Evolutionary conservation across 2,797 vertebrate species (phyloP), one percentile per base, ranked within the genome.

Genomic region (Coilia nasus): DNA sequence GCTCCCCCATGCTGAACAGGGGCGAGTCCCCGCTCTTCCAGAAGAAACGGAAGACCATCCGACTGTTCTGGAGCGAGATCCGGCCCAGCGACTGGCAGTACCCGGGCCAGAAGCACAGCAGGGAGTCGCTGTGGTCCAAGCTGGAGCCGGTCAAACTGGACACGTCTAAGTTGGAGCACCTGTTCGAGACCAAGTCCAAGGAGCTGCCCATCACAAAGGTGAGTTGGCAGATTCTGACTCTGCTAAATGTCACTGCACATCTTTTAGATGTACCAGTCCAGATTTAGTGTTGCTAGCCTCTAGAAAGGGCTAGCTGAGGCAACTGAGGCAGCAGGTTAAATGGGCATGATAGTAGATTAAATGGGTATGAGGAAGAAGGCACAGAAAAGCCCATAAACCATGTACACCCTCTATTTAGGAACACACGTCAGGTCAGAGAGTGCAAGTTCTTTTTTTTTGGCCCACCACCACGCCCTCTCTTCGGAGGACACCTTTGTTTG

Each of bases 11-110:
- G 91, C 93, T 97, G 88, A 90, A 93, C 87, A 96, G 96, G 92
- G 95, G 95, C 88, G 97, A 97, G 87, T 93, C 92, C n/a, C 97
- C 96, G 15, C 94, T 96, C 86, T 99, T 99, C 93, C 95, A 97
- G 82, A 99, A 99, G 94, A 99, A 98, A 93, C 99, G 98, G 96
- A 99, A 99, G 96, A 99, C 98, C 71, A 98, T 99, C 84, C 96
- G 98, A 87, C 96, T 99, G 21, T 99, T 99, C 93, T 99, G 98
- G 98, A 99, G 97, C 0, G 98, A 99, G 92, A 97, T 99, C 85
- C 96, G 97, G 90, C 97, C 97, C 3, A 93, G 96, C 92, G 97
- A 99, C 91, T 98, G 97, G 97, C 97, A 97, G 59, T 96, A 95
- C 86, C 96, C 96, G 91, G 97, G 94, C 89, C 97, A 97, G 90